These are phyloP conservation scores for Choristoneura fumiferana DNA, from an alignment of 1,140 invertebrate genomes.

Conservation along the genomic window DNA sequence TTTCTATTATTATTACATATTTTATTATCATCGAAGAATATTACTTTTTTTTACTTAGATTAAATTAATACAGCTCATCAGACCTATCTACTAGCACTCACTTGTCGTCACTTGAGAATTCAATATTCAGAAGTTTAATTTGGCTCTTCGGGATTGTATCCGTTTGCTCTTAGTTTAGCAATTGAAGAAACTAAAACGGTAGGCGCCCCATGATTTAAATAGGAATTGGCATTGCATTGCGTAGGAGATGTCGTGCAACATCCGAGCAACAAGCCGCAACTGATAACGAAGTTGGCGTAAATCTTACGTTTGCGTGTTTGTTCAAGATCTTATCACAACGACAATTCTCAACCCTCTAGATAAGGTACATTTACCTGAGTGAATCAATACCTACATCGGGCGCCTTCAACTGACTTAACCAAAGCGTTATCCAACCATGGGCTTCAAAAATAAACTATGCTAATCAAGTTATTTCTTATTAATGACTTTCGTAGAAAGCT, in stretches of 20 bases:
- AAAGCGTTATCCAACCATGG: conserved; percentile 26
- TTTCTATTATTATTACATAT: no score
- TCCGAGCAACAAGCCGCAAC: background rate
- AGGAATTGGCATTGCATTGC: background rate
- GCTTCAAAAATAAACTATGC: conserved; percentile 33
- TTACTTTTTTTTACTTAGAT: no score
- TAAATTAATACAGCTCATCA: no score
- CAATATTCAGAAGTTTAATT: no score
- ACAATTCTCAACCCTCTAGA: conserved; percentile 6
- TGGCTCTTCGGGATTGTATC: no score
- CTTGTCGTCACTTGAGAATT: no score
- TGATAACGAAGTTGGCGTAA: conserved; percentile 12
- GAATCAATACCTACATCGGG: background rate
- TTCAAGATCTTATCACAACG: conserved; percentile 1
- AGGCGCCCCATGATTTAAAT: no score
- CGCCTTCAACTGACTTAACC: conserved; percentile 8
- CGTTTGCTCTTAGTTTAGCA: no score
- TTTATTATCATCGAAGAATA: no score
- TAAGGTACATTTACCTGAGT: conserved; percentile 1
- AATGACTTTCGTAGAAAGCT: conserved; percentile 15
- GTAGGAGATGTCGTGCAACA: background rate
- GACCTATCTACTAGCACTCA: no score
- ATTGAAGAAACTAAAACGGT: no score
- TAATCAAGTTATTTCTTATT: conserved; percentile 40
- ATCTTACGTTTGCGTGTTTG: conserved; percentile 14